Evolutionary conservation across 30 jellyfish, hydroid and myxozoan species (phyloP).

Genomic region (Nemopilema nomurai): DNA sequence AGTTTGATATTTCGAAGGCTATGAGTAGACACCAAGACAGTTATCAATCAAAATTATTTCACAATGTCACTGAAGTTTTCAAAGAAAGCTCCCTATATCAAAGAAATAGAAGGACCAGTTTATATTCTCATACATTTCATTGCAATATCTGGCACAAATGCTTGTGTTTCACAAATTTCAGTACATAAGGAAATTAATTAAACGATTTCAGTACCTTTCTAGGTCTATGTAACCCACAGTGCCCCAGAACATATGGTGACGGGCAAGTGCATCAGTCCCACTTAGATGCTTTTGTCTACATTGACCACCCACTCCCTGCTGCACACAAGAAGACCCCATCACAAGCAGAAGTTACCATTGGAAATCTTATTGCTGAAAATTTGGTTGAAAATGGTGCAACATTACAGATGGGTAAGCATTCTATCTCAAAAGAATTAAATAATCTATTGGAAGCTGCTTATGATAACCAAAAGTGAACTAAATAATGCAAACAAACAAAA

Average conservation of each 20-base stretch:
- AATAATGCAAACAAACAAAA: background rate
- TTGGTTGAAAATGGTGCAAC: conserved; percentile 88
- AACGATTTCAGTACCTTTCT: background rate
- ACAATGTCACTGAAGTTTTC: too few species aligned
- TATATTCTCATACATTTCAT: too few species aligned
- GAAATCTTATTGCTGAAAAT: conserved; percentile 81
- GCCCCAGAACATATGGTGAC: conserved; percentile 88
- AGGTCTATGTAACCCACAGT: conserved; percentile 74
- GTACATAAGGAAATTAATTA: background rate
- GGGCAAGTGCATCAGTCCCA: conserved; percentile 84
- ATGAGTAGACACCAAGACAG: too few species aligned
- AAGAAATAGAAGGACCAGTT: too few species aligned
- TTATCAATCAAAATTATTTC: too few species aligned
- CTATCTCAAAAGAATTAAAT: background rate
- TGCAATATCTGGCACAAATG: background rate
- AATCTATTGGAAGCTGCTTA: background rate
- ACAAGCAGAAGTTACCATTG: conserved; percentile 64
- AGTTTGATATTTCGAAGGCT: too few species aligned
- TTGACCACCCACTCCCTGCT: conserved; percentile 66
- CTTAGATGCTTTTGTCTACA: conserved; percentile 71
- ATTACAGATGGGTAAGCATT: conserved; percentile 74
- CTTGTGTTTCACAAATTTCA: background rate
- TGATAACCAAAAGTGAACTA: background rate
- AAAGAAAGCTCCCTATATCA: too few species aligned
- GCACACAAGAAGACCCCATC: conserved; percentile 54